Evolutionary conservation across 2,888 invertebrate genomes (phyloP), one percentile per base, ranked within the genome.

Genomic region (Pocota personata): DNA sequence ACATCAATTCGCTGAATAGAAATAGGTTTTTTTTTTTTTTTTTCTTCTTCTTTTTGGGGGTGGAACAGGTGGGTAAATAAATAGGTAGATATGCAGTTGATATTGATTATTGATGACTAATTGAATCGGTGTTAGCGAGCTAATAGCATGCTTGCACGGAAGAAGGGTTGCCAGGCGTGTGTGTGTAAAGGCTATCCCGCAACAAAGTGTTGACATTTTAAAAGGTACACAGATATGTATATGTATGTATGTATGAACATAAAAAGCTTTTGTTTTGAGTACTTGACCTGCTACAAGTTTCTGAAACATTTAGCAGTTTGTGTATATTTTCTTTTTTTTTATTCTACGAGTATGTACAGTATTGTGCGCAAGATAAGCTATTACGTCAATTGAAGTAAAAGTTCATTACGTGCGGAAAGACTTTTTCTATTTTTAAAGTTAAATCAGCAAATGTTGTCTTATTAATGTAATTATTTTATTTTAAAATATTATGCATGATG

Each of bases 71-170:
- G 69, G 52, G 69, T 62, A 55, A 58, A 60, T 52, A 43, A 32
- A 52, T 24, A 55, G 52, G 19, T 55, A 52, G 16, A 52, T 69
- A 50, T 78, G 78, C 78, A 71, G 32, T 19, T 58, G 67, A 37
- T 69, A 71, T 78, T 52, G 78, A 78, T 71, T 78, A 72, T 66
- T 71, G 72, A 79, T 72, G 72, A 72, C 72, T 78, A 71, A 50
- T 72, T 72, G 48, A 64, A 40, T 30, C 1, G 35, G 32, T 37
- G 27, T 24, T 24, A 6, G 35, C 1, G 2, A 19, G 55, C 21
- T 55, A 48, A 46, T 66, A 27, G 67, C 58, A 69, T 32, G n/a
- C 30, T 43, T 57, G 32, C 64, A 43, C 37, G 55, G 14, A 30
- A 46, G 21, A 19, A 69, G 69, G 69, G 40, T 35, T 78, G 55